Conservation (phyloP, 2,888 invertebrate genomes). For the Acanthosepion esculentum region DNA sequence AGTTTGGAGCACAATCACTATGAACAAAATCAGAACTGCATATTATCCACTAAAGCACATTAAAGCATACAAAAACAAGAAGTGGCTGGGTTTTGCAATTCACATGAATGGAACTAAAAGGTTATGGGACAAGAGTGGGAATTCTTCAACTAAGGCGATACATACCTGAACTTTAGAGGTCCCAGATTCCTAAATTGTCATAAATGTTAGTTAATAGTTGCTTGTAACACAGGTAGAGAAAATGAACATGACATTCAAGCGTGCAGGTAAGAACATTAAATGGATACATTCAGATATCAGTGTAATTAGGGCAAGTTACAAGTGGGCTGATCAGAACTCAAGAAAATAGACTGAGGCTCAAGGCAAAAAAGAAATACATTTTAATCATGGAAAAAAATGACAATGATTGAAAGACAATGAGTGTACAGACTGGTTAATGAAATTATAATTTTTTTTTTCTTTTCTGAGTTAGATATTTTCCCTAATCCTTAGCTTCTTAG, state of each 20-base stretch:
- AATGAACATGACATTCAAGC: constrained; percentile 14
- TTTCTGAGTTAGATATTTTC: neutral
- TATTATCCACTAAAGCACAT: constrained; percentile 20
- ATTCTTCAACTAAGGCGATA: constrained; percentile 45
- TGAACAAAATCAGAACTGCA: neutral
- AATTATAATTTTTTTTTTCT: too few relatives aligned
- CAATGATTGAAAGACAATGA: neutral
- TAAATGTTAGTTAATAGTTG: constrained; percentile 40
- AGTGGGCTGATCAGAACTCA: neutral
- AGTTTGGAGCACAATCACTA: constrained; percentile 15
- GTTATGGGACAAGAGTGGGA: constrained; percentile 36
- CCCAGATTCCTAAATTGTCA: constrained; percentile 47
- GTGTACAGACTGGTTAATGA: neutral
- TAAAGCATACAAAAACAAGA: neutral
- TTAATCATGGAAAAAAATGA: neutral
- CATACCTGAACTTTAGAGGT: constrained; percentile 46
- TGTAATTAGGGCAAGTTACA: neutral
- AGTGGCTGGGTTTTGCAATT: constrained; percentile 17
- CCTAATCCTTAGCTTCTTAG: neutral
- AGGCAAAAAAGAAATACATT: neutral
- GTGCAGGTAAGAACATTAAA: neutral
- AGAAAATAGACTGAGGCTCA: neutral
- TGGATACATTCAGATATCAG: constrained; percentile 2
- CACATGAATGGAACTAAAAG: neutral
- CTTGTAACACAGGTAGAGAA: neutral